Conservation (phyloP, 2,888 invertebrate species). For the Sminthurinus aureus region DNA sequence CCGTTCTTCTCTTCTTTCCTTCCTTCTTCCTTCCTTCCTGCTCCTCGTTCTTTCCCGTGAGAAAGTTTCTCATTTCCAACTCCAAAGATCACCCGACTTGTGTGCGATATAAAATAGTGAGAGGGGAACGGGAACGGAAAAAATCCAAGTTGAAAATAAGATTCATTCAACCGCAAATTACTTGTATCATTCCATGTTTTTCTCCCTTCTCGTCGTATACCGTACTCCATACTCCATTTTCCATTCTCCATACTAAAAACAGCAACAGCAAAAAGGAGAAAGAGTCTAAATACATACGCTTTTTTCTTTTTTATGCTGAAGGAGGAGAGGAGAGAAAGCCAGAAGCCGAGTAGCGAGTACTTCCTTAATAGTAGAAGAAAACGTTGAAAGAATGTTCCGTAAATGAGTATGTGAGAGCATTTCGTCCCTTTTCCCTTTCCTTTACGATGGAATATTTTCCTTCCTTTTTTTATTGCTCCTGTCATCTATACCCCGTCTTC, state of each 20-base stretch:
- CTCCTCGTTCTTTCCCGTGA: neutral
- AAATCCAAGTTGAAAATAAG: constrained; percentile 6
- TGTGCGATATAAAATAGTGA: neutral
- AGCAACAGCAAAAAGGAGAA: neutral
- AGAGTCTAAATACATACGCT: neutral
- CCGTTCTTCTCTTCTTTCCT: neutral
- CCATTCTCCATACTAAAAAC: neutral
- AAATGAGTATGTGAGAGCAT: too few species aligned
- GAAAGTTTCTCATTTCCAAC: neutral
- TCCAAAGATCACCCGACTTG: neutral
- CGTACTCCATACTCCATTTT: too few species aligned
- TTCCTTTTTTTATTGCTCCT: constrained; percentile 27
- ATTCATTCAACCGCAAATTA: constrained; percentile 30
- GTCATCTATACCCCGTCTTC: constrained; percentile 22
- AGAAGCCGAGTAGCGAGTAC: too few species aligned
- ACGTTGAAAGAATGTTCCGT: too few species aligned
- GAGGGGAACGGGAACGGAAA: neutral
- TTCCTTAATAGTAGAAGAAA: too few species aligned
- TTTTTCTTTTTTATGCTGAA: neutral
- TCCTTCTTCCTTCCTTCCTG: neutral
- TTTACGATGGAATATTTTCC: constrained; percentile 17
- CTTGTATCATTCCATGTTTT: constrained; percentile 14
- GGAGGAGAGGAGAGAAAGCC: too few species aligned
- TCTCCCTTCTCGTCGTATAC: neutral
- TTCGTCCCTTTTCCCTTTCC: neutral